Percentiles rank a stretch among this genome's conserved stretches.
Conservation (phyloP, 92 coral and sea anemone species). For the Epizoanthus rinbou region DNA sequence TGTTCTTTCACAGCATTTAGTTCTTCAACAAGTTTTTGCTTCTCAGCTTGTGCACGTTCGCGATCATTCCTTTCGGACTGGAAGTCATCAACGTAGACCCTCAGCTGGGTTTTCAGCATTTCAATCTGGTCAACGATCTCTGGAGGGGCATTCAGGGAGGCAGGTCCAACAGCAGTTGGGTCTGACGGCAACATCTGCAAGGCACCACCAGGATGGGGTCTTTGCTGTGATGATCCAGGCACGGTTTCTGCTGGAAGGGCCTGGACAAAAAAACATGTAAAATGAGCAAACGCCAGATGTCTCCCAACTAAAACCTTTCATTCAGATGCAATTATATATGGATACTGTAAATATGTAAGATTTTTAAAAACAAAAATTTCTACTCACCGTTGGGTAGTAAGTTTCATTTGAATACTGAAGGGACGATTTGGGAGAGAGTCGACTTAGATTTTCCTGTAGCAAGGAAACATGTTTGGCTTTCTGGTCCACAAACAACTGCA, state of each 20-base stretch:
- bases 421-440: conserved; percentile 18
- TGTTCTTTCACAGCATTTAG: conserved; percentile 69
- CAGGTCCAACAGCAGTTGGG: conserved; percentile 8
- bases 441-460: conserved; percentile 32
- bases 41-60: conserved; percentile 89
- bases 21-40: conserved; percentile 67
- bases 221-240: neutral
- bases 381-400: neutral
- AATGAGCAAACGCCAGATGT: neutral
- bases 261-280: neutral
- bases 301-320: too few relatives aligned
- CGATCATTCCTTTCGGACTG: conserved; percentile 87
- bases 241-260: neutral
- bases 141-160: conserved; percentile 46
- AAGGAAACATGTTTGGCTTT: conserved; percentile 40
- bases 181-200: conserved; percentile 1
- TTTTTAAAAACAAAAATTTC: too few relatives aligned
- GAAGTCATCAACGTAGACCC: conserved; percentile 92
- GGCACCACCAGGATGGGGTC: neutral
- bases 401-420: neutral
- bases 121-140: conserved; percentile 77
- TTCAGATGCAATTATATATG: too few relatives aligned
- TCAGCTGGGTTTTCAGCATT: conserved; percentile 86
- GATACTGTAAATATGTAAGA: too few relatives aligned
- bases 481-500: conserved; percentile 14